Evolutionary conservation across 2,797 vertebrate genomes (phyloP).

Genomic region (Takifugu rubripes): DNA sequence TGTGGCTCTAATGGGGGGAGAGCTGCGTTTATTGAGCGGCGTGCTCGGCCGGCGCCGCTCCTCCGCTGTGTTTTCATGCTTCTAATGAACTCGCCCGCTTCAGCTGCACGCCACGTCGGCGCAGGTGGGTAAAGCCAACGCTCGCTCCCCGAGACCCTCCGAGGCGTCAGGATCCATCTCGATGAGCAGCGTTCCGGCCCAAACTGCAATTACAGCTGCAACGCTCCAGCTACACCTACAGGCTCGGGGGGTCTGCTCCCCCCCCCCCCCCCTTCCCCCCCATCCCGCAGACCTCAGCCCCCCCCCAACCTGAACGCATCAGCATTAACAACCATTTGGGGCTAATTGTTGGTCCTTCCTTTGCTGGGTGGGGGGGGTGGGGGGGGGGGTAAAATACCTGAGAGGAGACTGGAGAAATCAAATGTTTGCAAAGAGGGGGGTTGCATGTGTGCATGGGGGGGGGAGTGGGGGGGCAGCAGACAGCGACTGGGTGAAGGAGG

Average conservation of each 20-base stretch:
- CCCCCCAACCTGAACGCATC: too few species aligned
- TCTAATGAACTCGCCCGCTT: conserved; percentile 69
- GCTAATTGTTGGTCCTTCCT: too few species aligned
- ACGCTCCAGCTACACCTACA: conserved; percentile 63
- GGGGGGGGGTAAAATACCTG: too few species aligned
- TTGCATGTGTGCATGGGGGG: not conserved
- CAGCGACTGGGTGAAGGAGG: conserved; percentile 50
- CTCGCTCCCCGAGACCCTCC: conserved; percentile 64
- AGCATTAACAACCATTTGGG: too few species aligned
- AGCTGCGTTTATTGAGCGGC: conserved; percentile 57
- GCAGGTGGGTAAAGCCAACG: conserved; percentile 68
- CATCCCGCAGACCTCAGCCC: conserved; percentile 40
- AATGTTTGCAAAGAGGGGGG: too few species aligned
- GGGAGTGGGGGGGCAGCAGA: conserved; percentile 19
- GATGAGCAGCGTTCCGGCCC: conserved; percentile 73
- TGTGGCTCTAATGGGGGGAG: conserved; percentile 55
- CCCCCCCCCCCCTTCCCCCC: too few species aligned
- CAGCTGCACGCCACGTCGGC: conserved; percentile 60
- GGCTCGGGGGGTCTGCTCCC: conserved; percentile 41
- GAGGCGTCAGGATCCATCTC: conserved; percentile 72
- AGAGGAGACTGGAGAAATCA: too few species aligned
- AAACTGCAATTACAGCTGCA: conserved; percentile 63
- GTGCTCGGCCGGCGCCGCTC: conserved; percentile 26
- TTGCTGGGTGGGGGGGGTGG: too few species aligned
- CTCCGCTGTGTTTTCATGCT: conserved; percentile 55